These are phyloP conservation scores for Elysia chlorotica DNA, from an alignment of 1,140 invertebrate genomes.

Conservation along the genomic window DNA sequence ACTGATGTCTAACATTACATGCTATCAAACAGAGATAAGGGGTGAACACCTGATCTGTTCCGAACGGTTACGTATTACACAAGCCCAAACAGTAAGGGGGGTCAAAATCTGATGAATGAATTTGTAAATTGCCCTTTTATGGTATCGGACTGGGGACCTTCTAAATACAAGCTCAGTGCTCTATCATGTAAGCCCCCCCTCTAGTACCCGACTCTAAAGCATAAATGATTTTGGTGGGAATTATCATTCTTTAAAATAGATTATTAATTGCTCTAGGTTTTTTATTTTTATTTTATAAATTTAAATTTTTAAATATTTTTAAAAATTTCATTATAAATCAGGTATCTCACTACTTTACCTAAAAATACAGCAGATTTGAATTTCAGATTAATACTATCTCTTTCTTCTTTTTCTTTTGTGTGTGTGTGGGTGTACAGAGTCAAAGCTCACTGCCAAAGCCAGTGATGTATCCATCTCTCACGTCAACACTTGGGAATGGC, in stretches of 20 bases:
- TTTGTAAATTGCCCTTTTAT: no score
- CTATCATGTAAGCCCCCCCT: no score
- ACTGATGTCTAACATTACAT: no score
- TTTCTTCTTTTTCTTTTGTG: background rate
- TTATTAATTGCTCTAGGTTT: background rate
- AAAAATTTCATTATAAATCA: background rate
- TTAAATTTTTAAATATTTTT: background rate
- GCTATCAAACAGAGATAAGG: no score
- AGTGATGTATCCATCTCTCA: conserved; percentile 36
- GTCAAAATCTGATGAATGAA: no score
- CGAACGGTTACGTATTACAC: no score
- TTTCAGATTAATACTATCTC: background rate
- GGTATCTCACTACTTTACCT: background rate
- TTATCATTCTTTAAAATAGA: no score
- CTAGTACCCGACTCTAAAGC: background rate
- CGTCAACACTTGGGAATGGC: conserved; percentile 20
- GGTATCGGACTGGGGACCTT: no score
- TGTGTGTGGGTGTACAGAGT: background rate
- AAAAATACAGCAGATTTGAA: background rate
- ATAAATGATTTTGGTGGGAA: background rate
- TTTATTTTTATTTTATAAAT: background rate
- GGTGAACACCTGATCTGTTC: no score
- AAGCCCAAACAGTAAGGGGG: no score
- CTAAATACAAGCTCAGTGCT: no score
- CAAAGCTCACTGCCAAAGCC: conserved; percentile 39